Base-by-base conservation (phyloP, 2,113 vertebrate genomes). In the Elanoides forficatus region DNA sequence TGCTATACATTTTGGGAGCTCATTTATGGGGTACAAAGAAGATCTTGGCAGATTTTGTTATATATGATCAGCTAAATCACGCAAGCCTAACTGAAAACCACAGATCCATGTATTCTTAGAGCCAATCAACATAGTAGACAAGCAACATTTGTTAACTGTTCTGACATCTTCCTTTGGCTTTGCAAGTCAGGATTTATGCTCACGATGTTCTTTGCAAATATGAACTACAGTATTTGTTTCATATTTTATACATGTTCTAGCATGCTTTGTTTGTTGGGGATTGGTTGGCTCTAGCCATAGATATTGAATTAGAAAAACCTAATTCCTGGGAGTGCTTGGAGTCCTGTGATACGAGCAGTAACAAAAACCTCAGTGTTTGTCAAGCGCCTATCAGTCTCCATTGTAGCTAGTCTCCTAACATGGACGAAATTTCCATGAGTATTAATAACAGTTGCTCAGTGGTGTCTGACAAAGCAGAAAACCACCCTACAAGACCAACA, bases 11-110 rank as follows among this genome's bases (percentile, higher is more conserved):
- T 91, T 88, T 84, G 78, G 90, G 89, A 96, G 29, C 75, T 94
- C 83, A 55, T 81, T 94, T 80, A 59, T 73, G 72, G 56, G 86
- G 67, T 84, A 67, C 68, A 63, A 63, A 83, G 78, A 70, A 43
- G 82, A 76, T 92, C 58, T 66, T 83, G 72, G 56, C 67, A 87
- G 81, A 75, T 66, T 90, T 90, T 96, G 68, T 76, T 96, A 85
- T 88, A 67, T 92, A 76, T 29, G 52, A 96, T 84, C 73, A 63
- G 82, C 62, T 90, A 90, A 71, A 56, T 75, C 86, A 76, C 52
- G 42, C 52, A 76, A 89, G 23, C 48, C 73, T 80, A 81, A 87
- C 78, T 67, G 78, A 70, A 96, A 75, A 67, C 53, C 68, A 58
- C 1, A 7, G 47, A 87, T 84, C 95, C 63, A 40, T 47, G 73